Percentiles rank a stretch among this genome's conserved stretches.
phyloP scores from a whole-genome alignment of 1,140 invertebrate genomes.

The Leptopilina clavipes region DNA sequence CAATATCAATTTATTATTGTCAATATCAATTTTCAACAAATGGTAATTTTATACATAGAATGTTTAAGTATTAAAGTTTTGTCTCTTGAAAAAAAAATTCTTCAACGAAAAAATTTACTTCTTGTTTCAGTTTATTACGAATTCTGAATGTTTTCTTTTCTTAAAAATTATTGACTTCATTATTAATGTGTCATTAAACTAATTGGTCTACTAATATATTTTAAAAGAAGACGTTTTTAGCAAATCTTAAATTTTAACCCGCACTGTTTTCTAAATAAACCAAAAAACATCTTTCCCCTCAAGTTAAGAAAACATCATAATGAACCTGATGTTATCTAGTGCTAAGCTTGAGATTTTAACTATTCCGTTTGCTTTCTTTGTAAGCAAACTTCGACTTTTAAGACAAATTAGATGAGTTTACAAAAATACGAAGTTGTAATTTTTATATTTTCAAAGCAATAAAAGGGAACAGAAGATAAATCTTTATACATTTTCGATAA shows the following conservation, averaged over 20 bases:
- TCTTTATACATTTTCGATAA: background rate
- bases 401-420: background rate
- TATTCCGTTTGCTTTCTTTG: slow-evolving; percentile 2
- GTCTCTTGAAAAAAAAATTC: too few relatives aligned
- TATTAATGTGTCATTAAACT: background rate
- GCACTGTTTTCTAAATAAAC: background rate
- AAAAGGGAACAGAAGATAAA: background rate
- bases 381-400: background rate
- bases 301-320: background rate
- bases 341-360: background rate
- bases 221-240: background rate
- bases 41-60: too few relatives aligned
- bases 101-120: too few relatives aligned
- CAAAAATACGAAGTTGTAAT: background rate
- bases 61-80: too few relatives aligned
- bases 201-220: background rate
- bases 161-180: too few relatives aligned
- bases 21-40: too few relatives aligned
- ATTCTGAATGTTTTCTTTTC: too few relatives aligned
- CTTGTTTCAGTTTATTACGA: too few relatives aligned
- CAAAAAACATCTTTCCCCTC: background rate
- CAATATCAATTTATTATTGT: too few relatives aligned
- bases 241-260: background rate
- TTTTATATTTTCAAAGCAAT: background rate
- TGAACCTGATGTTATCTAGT: background rate